Conservation (phyloP, 2,113 vertebrate species). For the Cinclus mexicanus region DNA sequence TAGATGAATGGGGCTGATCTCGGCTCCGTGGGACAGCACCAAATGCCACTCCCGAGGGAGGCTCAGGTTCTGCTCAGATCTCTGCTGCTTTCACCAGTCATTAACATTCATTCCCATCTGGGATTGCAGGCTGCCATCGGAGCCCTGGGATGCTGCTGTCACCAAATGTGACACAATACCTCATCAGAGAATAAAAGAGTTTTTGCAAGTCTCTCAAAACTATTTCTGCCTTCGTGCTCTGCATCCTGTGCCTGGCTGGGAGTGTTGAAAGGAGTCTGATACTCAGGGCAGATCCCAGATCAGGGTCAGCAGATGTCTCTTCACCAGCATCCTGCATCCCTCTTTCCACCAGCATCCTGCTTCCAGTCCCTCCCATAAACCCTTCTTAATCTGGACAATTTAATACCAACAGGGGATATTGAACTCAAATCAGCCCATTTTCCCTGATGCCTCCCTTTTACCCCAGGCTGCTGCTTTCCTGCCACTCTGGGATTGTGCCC, state of each 20-base stretch:
- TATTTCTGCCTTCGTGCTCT: not conserved
- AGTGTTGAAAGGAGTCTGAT: not conserved
- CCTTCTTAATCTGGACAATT: not conserved
- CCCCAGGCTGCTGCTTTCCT: not conserved
- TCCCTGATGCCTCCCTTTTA: not conserved
- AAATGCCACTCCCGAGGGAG: not conserved
- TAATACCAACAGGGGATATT: not conserved
- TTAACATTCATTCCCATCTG: not conserved
- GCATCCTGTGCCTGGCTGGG: not conserved
- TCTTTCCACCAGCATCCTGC: not conserved
- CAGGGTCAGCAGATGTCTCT: not conserved
- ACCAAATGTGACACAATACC: not conserved
- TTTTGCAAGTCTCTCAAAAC: not conserved
- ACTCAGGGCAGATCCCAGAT: not conserved
- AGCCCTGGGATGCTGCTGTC: not conserved
- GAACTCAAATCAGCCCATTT: not conserved
- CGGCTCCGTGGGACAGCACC: not conserved
- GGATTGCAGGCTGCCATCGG: not conserved
- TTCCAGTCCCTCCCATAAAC: not conserved
- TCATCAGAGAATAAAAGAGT: not conserved
- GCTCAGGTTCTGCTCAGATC: not conserved
- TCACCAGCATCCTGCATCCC: not conserved
- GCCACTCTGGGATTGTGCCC: fast-evolving
- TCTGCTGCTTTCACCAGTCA: not conserved
- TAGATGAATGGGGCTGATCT: not conserved